phyloP scores from a whole-genome alignment of 2,113 vertebrate genomes.

The Xenotilapia caudafasciata region DNA sequence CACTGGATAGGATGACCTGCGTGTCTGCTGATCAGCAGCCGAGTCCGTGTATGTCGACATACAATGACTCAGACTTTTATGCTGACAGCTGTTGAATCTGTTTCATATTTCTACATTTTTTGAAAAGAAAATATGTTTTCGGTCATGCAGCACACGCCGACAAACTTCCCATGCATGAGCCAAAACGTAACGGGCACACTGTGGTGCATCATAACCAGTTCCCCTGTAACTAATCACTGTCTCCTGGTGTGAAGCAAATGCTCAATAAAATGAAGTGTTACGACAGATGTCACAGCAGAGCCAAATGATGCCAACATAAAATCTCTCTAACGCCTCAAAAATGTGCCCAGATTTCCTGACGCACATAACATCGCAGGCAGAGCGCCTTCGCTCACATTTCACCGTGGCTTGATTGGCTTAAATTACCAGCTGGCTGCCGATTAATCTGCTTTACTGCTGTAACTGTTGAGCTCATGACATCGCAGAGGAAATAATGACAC shows the following conservation, averaged over 20 bases:
- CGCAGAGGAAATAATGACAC: neutral
- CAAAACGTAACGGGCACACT: neutral
- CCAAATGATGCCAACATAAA: neutral
- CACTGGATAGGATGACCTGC: neutral
- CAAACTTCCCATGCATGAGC: neutral
- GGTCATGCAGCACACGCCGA: neutral
- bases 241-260: neutral
- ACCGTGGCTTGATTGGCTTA: neutral
- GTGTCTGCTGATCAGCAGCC: neutral
- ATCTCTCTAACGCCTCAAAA: neutral
- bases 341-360: neutral
- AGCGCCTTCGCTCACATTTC: neutral
- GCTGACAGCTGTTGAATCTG: neutral
- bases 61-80: neutral
- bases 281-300: neutral
- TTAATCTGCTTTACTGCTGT: constrained; percentile 4
- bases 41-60: neutral
- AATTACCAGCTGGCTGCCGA: neutral
- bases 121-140: neutral
- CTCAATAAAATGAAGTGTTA: neutral
- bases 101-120: neutral
- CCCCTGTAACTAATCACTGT: neutral
- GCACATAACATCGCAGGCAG: neutral
- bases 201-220: neutral
- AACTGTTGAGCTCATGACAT: constrained; percentile 1